These are phyloP conservation scores for Latrodectus geometricus DNA, from an alignment of 1,140 invertebrate genomes.

Conservation along the genomic window DNA sequence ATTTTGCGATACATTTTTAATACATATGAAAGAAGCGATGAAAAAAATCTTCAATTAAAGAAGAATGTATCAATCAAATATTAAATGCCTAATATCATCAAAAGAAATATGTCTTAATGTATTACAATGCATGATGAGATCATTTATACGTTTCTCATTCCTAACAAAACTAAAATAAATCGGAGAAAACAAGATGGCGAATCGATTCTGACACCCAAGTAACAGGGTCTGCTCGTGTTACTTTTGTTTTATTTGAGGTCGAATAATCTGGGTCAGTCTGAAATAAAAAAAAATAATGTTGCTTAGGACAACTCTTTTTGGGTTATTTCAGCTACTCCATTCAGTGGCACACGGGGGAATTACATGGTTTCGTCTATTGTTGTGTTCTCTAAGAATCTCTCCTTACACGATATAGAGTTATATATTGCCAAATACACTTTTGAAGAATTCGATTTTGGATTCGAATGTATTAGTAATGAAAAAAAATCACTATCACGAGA, in stretches of 20 bases:
- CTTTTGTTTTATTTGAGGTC: slow-evolving; percentile 52
- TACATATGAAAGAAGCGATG: no score
- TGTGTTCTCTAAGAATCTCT: no score
- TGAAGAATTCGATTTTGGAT: not conserved
- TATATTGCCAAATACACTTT: no score
- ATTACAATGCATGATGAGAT: not conserved
- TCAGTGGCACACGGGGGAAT: not conserved
- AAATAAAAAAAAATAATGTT: not conserved
- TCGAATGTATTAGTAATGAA: slow-evolving; percentile 13
- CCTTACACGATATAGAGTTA: no score
- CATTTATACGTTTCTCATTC: not conserved
- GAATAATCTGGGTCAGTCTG: slow-evolving; percentile 41
- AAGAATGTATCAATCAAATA: no score
- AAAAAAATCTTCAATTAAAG: no score
- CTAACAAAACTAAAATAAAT: not conserved
- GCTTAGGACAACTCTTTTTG: not conserved
- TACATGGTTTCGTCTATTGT: no score
- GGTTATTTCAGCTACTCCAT: not conserved
- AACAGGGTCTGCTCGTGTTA: not conserved
- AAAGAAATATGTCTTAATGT: no score
- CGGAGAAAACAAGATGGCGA: not conserved
- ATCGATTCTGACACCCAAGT: slow-evolving; percentile 35
- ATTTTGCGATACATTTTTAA: no score
- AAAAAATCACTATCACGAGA: not conserved
- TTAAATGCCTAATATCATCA: no score